Base-by-base conservation (phyloP, 1,140 invertebrate genomes). In the Drosophila busckii region DNA sequence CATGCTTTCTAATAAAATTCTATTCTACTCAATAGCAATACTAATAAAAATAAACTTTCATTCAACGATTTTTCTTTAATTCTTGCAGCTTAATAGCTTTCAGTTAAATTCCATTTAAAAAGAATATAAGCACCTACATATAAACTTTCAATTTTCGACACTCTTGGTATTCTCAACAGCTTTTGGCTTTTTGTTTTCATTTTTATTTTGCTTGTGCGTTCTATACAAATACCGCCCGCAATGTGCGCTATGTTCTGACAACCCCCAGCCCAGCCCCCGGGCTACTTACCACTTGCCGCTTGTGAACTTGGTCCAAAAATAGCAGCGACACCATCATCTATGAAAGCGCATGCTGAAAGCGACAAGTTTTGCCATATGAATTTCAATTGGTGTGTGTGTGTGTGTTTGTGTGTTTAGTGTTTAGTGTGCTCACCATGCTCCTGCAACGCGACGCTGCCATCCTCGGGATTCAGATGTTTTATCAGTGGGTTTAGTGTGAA, bases 231-330 rank as follows among this genome's bases (percentile, higher is more conserved):
- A 38, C 35, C 20, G 7, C 19, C 10, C 41, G 29, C 3, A 0
- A 28, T 23, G 2, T 26, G 17, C 25, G 12, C 20, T 17, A 37
- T 26, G 23, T 7, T n/a, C 23, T 10, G 4, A 48, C 3, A 15
- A 3, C 3, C 1, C 12, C 7, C 8, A 23, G 6, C 12, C 9
- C 22, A 16, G 13, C 64, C 53, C 2, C 15, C 25, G 6, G 10
- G 0, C 1, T 31, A 49, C 69, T 82, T 64, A 84, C 83, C 90
- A 25, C 91, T 90, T 5, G 84, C 84, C 69, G 90, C 89, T 15
- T 88, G 84, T 41, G 91, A 91, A 70, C 92, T 89, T 10, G 94
- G 93, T 9, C 94, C 94, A 80, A 96, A 94, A 70, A 96, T 92
- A 41, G 91, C 94, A 1, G 90, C 92, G n/a, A 95, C 90, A 23